Conservation (phyloP, 92 coral and sea anemone species). For the Phenganax stokvisi region DNA sequence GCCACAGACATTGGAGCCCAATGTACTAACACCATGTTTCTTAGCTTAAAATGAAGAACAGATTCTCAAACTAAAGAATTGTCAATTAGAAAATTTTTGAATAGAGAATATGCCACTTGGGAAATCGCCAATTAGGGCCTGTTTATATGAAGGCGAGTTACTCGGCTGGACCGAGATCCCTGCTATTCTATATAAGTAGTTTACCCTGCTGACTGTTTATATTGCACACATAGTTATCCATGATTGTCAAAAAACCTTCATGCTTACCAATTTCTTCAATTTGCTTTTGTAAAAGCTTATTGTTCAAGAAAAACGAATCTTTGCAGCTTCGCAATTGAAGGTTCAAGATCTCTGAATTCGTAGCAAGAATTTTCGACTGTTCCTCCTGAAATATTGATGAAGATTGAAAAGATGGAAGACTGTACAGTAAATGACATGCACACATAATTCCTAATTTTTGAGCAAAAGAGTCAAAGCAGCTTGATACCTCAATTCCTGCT, state of each 20-base stretch:
- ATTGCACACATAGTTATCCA: no score
- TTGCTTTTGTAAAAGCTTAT: constrained; percentile 78
- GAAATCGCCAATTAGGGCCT: no score
- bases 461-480: not conserved
- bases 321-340: constrained; percentile 91
- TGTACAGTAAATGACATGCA: not conserved
- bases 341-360: constrained; percentile 87
- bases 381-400: constrained; percentile 65
- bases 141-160: no score
- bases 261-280: constrained; percentile 75
- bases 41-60: constrained; percentile 45
- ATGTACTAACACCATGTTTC: constrained; percentile 65
- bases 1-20: constrained; percentile 72
- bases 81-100: not conserved
- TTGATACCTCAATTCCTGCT: not conserved
- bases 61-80: not conserved
- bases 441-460: not conserved
- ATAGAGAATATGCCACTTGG: not conserved
- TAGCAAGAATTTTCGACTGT: constrained; percentile 91
- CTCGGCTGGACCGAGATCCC: no score
- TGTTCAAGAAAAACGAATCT: constrained; percentile 82
- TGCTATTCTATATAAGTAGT: no score
- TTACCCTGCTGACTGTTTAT: no score
- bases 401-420: not conserved
- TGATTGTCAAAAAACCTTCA: not conserved